Evolutionary conservation across 2,797 vertebrate species (phyloP).

Genomic region (Sphaeramia orbicularis): DNA sequence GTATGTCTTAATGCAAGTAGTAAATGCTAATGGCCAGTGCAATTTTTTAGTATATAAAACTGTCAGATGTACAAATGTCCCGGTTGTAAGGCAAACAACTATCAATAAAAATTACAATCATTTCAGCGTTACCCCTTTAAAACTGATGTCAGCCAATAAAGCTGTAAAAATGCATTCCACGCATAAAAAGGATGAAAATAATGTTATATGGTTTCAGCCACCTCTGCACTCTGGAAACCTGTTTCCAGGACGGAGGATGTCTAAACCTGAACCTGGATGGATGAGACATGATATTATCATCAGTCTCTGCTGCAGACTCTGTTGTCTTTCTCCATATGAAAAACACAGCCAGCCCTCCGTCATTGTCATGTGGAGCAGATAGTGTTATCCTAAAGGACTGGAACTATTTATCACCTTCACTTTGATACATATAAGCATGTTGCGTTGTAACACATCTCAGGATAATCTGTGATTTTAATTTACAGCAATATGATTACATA

Average conservation of each 20-base stretch:
- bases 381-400: constrained; percentile 31
- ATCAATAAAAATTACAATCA: not conserved
- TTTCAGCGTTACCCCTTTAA: not conserved
- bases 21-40: not conserved
- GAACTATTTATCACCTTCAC: constrained; percentile 53
- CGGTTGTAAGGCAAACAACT: not conserved
- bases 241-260: constrained; percentile 52
- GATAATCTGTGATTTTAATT: constrained; percentile 68
- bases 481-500: constrained; percentile 65
- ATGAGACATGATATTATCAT: constrained; percentile 60
- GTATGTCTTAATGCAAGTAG: not conserved
- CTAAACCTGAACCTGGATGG: constrained; percentile 39
- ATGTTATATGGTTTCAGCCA: not conserved
- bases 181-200: constrained; percentile 1
- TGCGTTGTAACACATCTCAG: constrained; percentile 44
- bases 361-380: constrained; percentile 52
- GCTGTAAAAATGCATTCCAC: not conserved
- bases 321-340: constrained; percentile 45
- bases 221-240: constrained; percentile 10
- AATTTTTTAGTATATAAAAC: not conserved
- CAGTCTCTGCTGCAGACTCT: constrained; percentile 40
- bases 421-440: constrained; percentile 28
- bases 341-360: constrained; percentile 44
- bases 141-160: constrained; percentile 1
- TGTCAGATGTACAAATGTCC: not conserved